These are phyloP conservation scores for Triplophysa rosa DNA, from an alignment of 2,113 vertebrate species.

Conservation along the genomic window DNA sequence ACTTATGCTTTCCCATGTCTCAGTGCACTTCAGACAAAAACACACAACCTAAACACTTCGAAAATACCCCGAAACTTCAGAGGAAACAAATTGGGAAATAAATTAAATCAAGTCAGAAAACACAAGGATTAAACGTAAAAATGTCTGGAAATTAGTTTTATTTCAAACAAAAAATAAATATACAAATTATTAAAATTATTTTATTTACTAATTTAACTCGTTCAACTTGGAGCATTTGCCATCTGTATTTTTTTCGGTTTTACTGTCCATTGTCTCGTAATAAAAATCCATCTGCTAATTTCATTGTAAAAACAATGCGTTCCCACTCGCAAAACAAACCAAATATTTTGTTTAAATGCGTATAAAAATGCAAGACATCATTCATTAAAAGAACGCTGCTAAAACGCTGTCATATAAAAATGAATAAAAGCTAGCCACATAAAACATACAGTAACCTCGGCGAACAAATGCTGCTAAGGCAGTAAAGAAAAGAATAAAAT, in stretches of 20 bases:
- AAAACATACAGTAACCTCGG: not conserved
- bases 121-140: not conserved
- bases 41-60: too few species aligned
- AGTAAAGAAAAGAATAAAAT: not conserved
- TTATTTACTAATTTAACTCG: not conserved
- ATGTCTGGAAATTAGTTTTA: not conserved
- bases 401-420: not conserved
- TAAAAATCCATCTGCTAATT: not conserved
- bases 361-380: not conserved
- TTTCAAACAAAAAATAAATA: not conserved
- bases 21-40: slow-evolving; percentile 2
- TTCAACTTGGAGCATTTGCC: not conserved
- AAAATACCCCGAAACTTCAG: not conserved
- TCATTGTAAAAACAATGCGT: not conserved
- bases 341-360: not conserved
- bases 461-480: not conserved
- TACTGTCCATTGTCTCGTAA: not conserved
- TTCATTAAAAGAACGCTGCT: not conserved
- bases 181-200: not conserved
- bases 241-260: not conserved
- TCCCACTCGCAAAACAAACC: not conserved
- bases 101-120: not conserved
- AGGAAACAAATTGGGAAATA: not conserved
- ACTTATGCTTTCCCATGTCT: not conserved
- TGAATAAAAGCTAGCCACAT: not conserved